Conservation (phyloP, 35 echinoderm and acorn worm genomes). For the Heliocidaris tuberculata region DNA sequence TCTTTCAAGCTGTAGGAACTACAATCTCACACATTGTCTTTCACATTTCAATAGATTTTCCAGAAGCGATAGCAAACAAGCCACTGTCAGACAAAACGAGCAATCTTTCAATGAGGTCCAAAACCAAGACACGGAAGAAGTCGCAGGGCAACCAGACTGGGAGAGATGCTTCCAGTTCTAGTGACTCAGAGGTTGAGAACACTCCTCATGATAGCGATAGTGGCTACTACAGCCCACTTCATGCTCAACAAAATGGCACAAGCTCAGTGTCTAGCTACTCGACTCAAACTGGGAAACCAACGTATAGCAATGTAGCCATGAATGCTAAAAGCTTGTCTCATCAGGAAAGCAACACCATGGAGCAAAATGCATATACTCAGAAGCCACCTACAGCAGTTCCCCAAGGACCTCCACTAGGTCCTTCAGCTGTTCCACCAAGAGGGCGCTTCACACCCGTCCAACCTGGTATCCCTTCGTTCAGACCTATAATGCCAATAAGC, state of each 20-base stretch:
- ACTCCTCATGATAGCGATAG: slow-evolving; percentile 88
- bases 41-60: slow-evolving; percentile 72
- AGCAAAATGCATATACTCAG: neutral
- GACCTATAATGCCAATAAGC: slow-evolving; percentile 23
- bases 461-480: slow-evolving; percentile 21
- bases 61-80: slow-evolving; percentile 88
- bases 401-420: slow-evolving; percentile 44
- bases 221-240: slow-evolving; percentile 89
- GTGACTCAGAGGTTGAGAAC: slow-evolving; percentile 69
- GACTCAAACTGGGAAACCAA: slow-evolving; percentile 8
- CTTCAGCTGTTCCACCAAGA: neutral
- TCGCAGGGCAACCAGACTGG: slow-evolving; percentile 92
- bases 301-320: slow-evolving; percentile 18
- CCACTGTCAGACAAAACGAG: slow-evolving; percentile 83
- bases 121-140: slow-evolving; percentile 61
- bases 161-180: slow-evolving; percentile 66
- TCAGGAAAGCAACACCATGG: neutral
- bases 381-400: neutral
- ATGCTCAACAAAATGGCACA: slow-evolving; percentile 46
- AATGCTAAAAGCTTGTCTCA: neutral
- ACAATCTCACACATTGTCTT: neutral
- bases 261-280: neutral
- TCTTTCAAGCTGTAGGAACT: too few species aligned
- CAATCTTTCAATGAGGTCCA: slow-evolving; percentile 27
- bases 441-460: slow-evolving; percentile 20